Base-by-base conservation (phyloP, 2,113 vertebrate species). In the Podocnemis expansa region DNA sequence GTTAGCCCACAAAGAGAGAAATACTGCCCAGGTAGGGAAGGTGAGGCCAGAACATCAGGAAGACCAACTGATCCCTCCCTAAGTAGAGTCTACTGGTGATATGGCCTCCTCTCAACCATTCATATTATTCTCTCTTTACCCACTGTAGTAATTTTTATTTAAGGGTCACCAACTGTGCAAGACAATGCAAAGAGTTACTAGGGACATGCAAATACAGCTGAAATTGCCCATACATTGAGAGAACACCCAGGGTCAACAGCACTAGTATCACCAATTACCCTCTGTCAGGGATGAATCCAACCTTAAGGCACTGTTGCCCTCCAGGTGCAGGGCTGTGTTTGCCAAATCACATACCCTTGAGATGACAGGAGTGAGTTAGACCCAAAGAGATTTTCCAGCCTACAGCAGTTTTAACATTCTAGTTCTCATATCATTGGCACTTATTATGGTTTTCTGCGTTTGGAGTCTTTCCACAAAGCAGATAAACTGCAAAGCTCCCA, bases 91-190 rank as follows among this genome's bases (percentile, higher is more conserved):
- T n/a, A 17, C 91, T 95, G 85, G 85, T 96, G 90, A 96, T 78
- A 76, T 19, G 38, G 41, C 41, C 25, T 96, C 94, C 94, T 19
- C 60, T 10, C 34, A 45, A 79, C 89, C 89, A 41, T 94, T 92
- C 51, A 45, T 76, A 84, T 87, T 84, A 84, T 78, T 93, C 70
- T 85, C 92, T 47, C 78, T 83, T 86, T 56, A 84, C 85, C 82
- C 54, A 84, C 22, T 92, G 90, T 76, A n/a, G 31, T 73, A 27
- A 27, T 89, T 96, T 96, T 87, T 87, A 95, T 87, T 85, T 81
- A 88, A 95, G 58, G 76, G 67, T 5, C 73, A 60, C 76, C 19
- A 56, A 54, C 2, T 54, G 29, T 85, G 31, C 49, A 83, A 16
- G 41, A 75, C 79, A 93, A 91, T 95, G 82, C 56, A 90, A 91